These are phyloP conservation scores for Borostomias antarcticus DNA, from an alignment of 2,797 vertebrate species.

Conservation along the genomic window DNA sequence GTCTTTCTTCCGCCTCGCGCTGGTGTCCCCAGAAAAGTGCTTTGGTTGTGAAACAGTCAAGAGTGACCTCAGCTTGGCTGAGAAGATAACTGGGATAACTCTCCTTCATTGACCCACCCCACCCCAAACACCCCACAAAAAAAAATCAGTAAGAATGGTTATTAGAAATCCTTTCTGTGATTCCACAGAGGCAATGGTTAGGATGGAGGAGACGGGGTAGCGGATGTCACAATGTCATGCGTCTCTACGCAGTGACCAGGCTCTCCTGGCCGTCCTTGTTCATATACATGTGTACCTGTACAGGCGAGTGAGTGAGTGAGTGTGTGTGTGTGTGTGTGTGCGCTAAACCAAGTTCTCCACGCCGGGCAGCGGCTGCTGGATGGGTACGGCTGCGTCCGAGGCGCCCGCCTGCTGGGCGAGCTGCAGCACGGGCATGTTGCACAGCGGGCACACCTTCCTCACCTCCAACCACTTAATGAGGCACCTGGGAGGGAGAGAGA, in stretches of 20 bases:
- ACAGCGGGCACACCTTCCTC: conserved; percentile 96
- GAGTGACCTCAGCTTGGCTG: conserved; percentile 53
- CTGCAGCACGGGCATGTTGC: conserved; percentile 97
- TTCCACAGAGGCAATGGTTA: conserved; percentile 54
- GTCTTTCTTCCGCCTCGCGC: conserved; percentile 55
- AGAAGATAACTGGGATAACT: conserved; percentile 48
- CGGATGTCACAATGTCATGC: conserved; percentile 34
- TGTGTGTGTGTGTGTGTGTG: conserved; percentile 36
- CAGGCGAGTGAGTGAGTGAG: conserved; percentile 32
- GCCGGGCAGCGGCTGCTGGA: conserved; percentile 87
- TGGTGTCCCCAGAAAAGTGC: conserved; percentile 80
- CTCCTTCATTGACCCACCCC: conserved; percentile 54
- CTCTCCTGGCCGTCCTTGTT: conserved; percentile 49
- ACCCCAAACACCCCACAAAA: conserved; percentile 32
- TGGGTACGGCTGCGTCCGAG: conserved; percentile 68
- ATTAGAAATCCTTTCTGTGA: conserved; percentile 48
- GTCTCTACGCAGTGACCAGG: conserved; percentile 54
- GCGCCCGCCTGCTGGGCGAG: conserved; percentile 88
- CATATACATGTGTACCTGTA: conserved; percentile 65
- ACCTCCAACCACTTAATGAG: conserved; percentile 99
- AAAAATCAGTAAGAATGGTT: conserved; percentile 32
- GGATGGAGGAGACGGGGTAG: conserved; percentile 27
- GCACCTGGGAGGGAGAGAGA: conserved; percentile 79
- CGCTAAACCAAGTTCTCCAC: conserved; percentile 93
- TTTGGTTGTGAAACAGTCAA: conserved; percentile 82